phyloP scores from a whole-genome alignment of 2,888 invertebrate species.

The Scaptodrosophila latifasciaeformis region DNA sequence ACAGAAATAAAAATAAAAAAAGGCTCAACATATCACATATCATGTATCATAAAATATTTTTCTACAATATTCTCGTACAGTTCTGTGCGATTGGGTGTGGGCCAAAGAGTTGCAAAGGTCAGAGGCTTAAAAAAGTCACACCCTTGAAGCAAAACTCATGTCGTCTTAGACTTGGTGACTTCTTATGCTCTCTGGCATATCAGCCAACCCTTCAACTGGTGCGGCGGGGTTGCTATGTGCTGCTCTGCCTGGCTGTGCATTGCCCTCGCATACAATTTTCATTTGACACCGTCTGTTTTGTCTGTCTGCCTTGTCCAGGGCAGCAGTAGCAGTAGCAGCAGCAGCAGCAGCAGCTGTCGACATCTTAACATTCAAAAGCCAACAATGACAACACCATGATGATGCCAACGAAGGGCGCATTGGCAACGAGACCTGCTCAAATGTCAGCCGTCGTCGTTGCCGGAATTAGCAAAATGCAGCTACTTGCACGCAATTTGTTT shows the following conservation, averaged over 20 bases:
- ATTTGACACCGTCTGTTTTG: slow-evolving; percentile 48
- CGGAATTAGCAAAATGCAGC: slow-evolving; percentile 66
- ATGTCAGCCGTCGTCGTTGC: slow-evolving; percentile 43
- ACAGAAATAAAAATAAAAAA: slow-evolving; percentile 12
- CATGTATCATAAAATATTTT: slow-evolving; percentile 9
- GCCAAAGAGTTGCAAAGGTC: slow-evolving; percentile 33
- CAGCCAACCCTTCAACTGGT: no score
- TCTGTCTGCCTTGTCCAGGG: slow-evolving; percentile 20
- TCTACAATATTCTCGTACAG: slow-evolving; percentile 26
- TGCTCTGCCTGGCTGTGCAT: slow-evolving; percentile 50
- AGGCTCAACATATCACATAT: slow-evolving; percentile 41
- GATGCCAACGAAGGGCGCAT: slow-evolving; percentile 7
- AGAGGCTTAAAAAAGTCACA: slow-evolving; percentile 20
- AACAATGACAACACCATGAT: slow-evolving; percentile 50
- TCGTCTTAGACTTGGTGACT: no score
- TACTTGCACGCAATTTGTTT: slow-evolving; percentile 57
- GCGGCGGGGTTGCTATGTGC: no score
- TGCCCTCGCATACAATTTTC: slow-evolving; percentile 46
- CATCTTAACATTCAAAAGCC: slow-evolving; percentile 66
- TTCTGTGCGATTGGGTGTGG: slow-evolving; percentile 51
- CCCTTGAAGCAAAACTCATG: slow-evolving; percentile 1
- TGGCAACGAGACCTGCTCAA: slow-evolving; percentile 35
- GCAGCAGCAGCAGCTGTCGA: slow-evolving; percentile 54
- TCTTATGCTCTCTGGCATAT: no score
- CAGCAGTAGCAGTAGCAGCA: slow-evolving; percentile 11